Evolutionary conservation across 1,140 invertebrate species (phyloP).

Genomic region (Wiebesia pumilae): DNA sequence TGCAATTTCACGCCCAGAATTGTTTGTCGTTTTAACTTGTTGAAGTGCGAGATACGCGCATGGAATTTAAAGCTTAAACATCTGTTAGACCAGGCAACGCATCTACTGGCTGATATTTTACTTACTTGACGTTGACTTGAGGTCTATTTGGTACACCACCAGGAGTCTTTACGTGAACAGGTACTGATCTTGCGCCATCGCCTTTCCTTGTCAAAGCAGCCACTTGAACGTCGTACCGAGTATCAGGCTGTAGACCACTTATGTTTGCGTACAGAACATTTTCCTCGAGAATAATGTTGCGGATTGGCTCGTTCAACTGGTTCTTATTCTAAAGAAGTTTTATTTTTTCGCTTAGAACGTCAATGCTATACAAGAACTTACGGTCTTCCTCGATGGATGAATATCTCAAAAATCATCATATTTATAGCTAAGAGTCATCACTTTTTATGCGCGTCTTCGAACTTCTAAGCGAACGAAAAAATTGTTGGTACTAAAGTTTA

Average conservation of each 20-base stretch:
- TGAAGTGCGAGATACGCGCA: neutral
- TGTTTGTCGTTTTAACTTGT: no score
- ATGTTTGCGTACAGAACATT: slow-evolving; percentile 87
- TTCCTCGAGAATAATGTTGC: slow-evolving; percentile 85
- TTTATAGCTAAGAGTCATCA: neutral
- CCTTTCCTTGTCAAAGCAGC: slow-evolving; percentile 95
- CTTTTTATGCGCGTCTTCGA: neutral
- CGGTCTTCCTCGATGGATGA: neutral
- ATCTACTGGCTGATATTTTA: neutral
- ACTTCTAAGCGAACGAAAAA: neutral
- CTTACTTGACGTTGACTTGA: slow-evolving; percentile 88
- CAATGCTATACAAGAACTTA: neutral
- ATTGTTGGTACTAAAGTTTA: neutral
- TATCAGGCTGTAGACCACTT: slow-evolving; percentile 92
- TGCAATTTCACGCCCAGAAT: no score
- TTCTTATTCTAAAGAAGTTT: slow-evolving; percentile 80
- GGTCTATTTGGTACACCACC: slow-evolving; percentile 94
- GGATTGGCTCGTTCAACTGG: slow-evolving; percentile 87
- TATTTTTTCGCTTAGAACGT: neutral
- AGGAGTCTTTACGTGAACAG: slow-evolving; percentile 89
- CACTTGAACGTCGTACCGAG: slow-evolving; percentile 93
- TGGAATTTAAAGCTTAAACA: neutral
- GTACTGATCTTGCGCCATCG: slow-evolving; percentile 91
- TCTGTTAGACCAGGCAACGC: neutral
- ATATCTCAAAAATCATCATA: neutral